phyloP scores from a whole-genome alignment of 2,113 vertebrate genomes.

The Microcebus jonahi region DNA sequence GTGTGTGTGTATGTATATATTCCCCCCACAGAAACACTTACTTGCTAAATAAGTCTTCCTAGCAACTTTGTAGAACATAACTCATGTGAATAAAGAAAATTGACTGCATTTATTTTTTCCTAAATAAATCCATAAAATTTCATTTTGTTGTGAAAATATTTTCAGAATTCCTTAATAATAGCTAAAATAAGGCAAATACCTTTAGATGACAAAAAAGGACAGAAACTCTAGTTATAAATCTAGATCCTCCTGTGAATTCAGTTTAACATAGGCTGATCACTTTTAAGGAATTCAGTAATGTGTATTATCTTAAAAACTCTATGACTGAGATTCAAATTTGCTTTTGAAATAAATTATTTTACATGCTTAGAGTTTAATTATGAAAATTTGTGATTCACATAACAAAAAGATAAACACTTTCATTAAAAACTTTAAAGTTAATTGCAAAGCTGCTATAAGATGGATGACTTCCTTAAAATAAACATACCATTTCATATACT shows the following conservation, averaged over 20 bases:
- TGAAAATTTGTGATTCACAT: constrained; percentile 30
- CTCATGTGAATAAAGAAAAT: neutral
- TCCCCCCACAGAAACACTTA: neutral
- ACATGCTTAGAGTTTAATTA: constrained; percentile 21
- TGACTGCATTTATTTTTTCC: neutral
- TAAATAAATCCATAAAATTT: constrained; percentile 26
- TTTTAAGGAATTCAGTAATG: neutral
- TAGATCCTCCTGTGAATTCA: neutral
- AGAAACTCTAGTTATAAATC: constrained; percentile 21
- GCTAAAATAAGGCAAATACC: constrained; percentile 18
- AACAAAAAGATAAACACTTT: constrained; percentile 19
- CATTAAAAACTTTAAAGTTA: constrained; percentile 17
- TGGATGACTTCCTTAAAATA: constrained; percentile 10
- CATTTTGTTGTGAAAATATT: constrained; percentile 19
- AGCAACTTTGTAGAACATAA: neutral
- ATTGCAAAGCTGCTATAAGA: constrained; percentile 48
- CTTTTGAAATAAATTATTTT: constrained; percentile 59
- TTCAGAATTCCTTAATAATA: constrained; percentile 32
- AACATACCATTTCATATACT: constrained; percentile 87
- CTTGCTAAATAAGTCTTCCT: neutral
- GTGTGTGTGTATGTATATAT: neutral
- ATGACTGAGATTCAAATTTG: neutral
- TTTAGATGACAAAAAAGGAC: neutral
- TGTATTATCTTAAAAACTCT: neutral
- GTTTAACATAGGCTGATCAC: constrained; percentile 1